phyloP scores from a whole-genome alignment of 2,888 invertebrate genomes.

The Parnassius apollo region DNA sequence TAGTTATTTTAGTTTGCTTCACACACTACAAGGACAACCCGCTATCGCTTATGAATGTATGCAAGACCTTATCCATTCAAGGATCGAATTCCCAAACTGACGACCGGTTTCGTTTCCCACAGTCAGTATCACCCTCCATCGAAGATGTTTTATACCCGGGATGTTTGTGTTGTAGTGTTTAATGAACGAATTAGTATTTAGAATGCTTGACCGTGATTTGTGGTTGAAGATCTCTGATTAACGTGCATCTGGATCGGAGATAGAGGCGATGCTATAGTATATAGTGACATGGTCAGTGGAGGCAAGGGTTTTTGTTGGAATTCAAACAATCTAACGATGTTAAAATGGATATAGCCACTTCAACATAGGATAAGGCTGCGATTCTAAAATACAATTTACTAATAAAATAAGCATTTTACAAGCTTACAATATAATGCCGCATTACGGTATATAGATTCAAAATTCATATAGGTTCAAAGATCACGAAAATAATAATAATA shows the following conservation, averaged over 20 bases:
- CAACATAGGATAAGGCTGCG: constrained; percentile 7
- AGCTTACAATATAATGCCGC: too few species aligned
- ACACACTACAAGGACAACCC: not conserved
- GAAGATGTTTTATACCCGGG: constrained; percentile 20
- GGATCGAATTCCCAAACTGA: constrained; percentile 27
- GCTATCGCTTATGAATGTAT: constrained; percentile 3
- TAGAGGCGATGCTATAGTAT: constrained; percentile 1
- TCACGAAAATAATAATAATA: too few species aligned
- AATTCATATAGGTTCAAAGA: too few species aligned
- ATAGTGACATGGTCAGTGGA: not conserved
- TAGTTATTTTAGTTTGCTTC: too few species aligned
- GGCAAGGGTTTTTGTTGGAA: not conserved
- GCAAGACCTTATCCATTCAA: constrained; percentile 15
- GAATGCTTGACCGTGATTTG: constrained; percentile 22
- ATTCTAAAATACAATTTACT: not conserved
- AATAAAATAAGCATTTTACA: constrained; percentile 5
- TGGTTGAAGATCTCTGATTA: constrained; percentile 11
- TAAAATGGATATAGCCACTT: constrained; percentile 13
- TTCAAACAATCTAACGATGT: constrained; percentile 8
- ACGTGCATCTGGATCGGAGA: constrained; percentile 15
- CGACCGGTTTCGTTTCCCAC: constrained; percentile 38
- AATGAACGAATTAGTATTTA: constrained; percentile 27
- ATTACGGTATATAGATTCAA: too few species aligned
- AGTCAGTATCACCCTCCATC: constrained; percentile 21
- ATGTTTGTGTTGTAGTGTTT: constrained; percentile 18